phyloP scores from a whole-genome alignment of 23 tunicate genomes.

The Botrylloides violaceus region DNA sequence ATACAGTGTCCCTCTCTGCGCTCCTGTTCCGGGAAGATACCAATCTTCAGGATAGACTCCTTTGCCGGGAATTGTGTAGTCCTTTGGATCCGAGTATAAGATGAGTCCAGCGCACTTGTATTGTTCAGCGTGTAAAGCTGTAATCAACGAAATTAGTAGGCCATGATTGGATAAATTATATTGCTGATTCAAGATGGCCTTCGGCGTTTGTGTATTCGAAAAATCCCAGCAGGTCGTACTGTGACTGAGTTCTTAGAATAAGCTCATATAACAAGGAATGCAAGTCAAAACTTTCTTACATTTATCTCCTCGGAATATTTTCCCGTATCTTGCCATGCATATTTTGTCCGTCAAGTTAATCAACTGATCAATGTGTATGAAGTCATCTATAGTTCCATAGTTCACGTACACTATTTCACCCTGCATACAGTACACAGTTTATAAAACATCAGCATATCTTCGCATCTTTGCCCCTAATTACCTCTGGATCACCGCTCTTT shows the following conservation, averaged over 20 bases:
- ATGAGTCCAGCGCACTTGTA: constrained; percentile 70
- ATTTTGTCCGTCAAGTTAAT: constrained; percentile 6
- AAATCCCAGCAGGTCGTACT: no score
- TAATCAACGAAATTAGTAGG: no score
- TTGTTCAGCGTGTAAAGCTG: constrained; percentile 60
- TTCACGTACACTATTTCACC: constrained; percentile 20
- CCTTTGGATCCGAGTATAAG: constrained; percentile 62
- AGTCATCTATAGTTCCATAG: constrained; percentile 19
- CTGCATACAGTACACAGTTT: no score
- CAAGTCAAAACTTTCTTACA: no score
- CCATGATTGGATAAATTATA: no score
- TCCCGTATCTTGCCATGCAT: constrained; percentile 17
- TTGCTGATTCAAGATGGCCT: no score
- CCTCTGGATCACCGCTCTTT: constrained; percentile 48
- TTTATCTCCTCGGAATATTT: constrained; percentile 27
- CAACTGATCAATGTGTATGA: background rate
- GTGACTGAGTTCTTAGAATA: no score
- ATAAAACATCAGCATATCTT: background rate
- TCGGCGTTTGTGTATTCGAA: no score
- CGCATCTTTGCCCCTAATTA: background rate
- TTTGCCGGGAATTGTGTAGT: constrained; percentile 63
- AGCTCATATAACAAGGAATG: no score
- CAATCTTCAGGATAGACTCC: constrained; percentile 60
- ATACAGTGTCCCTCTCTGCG: constrained; percentile 58
- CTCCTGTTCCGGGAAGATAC: constrained; percentile 71